These are phyloP conservation scores for Aplochiton taeniatus DNA, from an alignment of 2,797 vertebrate genomes.

Conservation along the genomic window DNA sequence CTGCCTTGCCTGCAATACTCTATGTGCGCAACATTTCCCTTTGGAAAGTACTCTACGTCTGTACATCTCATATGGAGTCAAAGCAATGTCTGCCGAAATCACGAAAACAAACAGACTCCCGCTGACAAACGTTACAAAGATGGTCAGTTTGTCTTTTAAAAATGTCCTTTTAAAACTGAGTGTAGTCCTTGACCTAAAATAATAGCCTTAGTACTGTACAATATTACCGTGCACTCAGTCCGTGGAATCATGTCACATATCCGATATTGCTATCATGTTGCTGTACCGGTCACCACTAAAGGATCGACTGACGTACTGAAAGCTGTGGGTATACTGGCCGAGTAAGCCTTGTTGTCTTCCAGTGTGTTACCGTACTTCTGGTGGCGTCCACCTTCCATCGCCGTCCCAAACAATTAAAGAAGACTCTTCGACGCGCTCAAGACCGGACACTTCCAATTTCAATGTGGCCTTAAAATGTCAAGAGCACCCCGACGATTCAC, in stretches of 20 bases:
- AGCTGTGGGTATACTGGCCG: slow-evolving; percentile 26
- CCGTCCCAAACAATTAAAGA: slow-evolving; percentile 21
- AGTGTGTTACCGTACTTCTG: slow-evolving; percentile 47
- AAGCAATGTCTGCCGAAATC: slow-evolving; percentile 59
- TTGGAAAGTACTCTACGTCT: slow-evolving; percentile 52
- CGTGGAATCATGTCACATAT: slow-evolving; percentile 61
- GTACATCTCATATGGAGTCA: slow-evolving; percentile 65
- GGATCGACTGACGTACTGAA: slow-evolving; percentile 52
- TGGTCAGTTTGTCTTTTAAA: slow-evolving; percentile 46
- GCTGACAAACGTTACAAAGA: slow-evolving; percentile 37
- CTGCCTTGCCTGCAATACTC: slow-evolving; percentile 98
- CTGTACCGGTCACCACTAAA: slow-evolving; percentile 48
- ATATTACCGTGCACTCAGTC: slow-evolving; percentile 61
- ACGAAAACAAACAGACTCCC: slow-evolving; percentile 48
- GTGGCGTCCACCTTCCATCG: slow-evolving; percentile 48
- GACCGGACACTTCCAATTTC: slow-evolving; percentile 66
- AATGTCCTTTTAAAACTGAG: slow-evolving; percentile 49
- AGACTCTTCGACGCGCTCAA: slow-evolving; percentile 20
- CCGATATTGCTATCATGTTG: slow-evolving; percentile 42
- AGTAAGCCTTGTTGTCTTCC: slow-evolving; percentile 64
- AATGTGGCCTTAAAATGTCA: slow-evolving; percentile 79
- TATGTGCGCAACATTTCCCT: slow-evolving; percentile 82
- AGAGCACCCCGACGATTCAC: slow-evolving; percentile 38
- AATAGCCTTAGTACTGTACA: slow-evolving; percentile 75
- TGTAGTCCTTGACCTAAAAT: slow-evolving; percentile 52